These are phyloP conservation scores for Notamacropus eugenii DNA, from an alignment of 2,797 vertebrate genomes.

Conservation along the genomic window DNA sequence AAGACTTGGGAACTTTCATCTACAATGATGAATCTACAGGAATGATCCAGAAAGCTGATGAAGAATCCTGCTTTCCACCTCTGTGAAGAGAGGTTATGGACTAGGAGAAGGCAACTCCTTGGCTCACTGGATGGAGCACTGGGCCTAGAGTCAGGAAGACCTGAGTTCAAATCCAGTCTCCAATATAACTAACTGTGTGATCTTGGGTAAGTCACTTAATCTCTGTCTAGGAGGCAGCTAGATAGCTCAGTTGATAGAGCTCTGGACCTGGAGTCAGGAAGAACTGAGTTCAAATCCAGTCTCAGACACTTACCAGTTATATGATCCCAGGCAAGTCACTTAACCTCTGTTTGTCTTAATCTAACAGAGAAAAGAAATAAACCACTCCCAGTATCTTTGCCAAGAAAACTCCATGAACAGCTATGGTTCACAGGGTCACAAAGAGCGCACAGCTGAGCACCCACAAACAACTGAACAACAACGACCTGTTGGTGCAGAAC, in stretches of 20 bases:
- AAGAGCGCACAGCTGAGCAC: neutral
- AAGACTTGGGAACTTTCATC: neutral
- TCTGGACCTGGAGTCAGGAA: neutral
- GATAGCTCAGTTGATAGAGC: neutral
- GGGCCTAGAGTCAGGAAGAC: neutral
- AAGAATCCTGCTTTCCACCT: neutral
- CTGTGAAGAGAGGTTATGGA: neutral
- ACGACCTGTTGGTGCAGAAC: neutral
- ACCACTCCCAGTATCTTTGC: neutral
- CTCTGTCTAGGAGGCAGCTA: neutral
- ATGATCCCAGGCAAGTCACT: neutral
- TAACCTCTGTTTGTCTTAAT: neutral
- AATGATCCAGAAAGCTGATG: neutral
- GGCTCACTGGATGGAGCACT: neutral
- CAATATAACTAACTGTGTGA: neutral
- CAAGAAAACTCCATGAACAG: neutral
- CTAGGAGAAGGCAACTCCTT: neutral
- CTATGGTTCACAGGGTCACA: neutral
- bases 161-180: no score
- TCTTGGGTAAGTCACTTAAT: neutral
- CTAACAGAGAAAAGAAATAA: neutral
- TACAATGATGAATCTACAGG: neutral
- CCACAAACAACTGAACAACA: neutral
- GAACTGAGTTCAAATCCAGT: neutral
- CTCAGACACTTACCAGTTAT: neutral